phyloP scores from a whole-genome alignment of 1,140 invertebrate genomes.

The Polypedilum pembai region DNA sequence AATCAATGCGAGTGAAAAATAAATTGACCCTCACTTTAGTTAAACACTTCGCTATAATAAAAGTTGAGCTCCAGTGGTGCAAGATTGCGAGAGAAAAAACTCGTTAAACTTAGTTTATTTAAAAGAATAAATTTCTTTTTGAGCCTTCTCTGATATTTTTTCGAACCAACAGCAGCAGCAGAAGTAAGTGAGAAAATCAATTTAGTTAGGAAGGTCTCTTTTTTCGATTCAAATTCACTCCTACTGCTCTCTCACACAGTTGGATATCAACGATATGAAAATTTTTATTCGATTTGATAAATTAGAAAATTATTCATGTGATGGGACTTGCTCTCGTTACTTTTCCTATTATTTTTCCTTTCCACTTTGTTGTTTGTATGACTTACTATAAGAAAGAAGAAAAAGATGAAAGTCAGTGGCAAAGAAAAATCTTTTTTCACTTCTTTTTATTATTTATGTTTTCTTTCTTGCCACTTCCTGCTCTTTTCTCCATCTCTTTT shows the following conservation, averaged over 20 bases:
- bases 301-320: conserved; percentile 28
- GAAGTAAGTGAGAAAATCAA: conserved; percentile 5
- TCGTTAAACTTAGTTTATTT: not conserved
- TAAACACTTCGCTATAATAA: not conserved
- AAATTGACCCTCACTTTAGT: not conserved
- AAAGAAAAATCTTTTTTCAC: no score
- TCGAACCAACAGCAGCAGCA: not conserved
- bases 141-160: not conserved
- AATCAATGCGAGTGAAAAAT: not conserved
- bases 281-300: conserved; percentile 26
- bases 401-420: no score
- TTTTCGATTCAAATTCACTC: not conserved
- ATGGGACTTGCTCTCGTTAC: not conserved
- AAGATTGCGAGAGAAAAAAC: not conserved
- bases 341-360: not conserved
- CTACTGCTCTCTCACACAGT: not conserved
- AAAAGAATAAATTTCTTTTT: not conserved
- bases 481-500: not conserved
- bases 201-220: not conserved
- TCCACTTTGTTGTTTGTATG: conserved; percentile 17
- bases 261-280: conserved; percentile 23
- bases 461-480: not conserved
- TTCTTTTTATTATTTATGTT: conserved; percentile 24
- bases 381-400: not conserved
- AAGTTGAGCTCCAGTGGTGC: not conserved